These are phyloP conservation scores for Exephanes ischioxanthus DNA, from an alignment of 2,888 invertebrate species.

Conservation along the genomic window DNA sequence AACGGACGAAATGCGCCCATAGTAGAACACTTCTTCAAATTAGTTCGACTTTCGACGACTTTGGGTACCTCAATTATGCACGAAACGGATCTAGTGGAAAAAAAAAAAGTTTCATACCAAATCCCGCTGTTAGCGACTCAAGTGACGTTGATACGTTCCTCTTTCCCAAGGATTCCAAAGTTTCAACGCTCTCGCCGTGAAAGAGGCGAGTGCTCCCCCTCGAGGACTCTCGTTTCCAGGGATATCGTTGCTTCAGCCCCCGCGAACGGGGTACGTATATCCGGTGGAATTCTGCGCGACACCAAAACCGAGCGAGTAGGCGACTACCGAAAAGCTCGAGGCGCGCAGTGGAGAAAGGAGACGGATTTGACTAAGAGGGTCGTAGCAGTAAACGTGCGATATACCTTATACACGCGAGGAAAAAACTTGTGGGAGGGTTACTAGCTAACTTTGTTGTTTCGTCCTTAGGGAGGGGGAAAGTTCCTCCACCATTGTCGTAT, in stretches of 20 bases:
- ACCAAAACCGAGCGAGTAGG: slow-evolving; percentile 26
- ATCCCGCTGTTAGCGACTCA: not conserved
- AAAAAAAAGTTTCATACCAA: not conserved
- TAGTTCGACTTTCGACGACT: not conserved
- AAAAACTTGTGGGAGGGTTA: slow-evolving; percentile 17
- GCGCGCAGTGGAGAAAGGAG: slow-evolving; percentile 15
- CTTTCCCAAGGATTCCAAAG: slow-evolving; percentile 12
- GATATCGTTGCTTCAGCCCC: slow-evolving; percentile 32
- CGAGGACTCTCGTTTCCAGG: slow-evolving; percentile 15
- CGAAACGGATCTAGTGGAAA: not conserved
- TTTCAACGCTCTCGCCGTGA: slow-evolving; percentile 2
- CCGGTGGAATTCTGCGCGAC: slow-evolving; percentile 16
- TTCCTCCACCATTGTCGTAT: slow-evolving; percentile 31
- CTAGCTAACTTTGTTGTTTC: slow-evolving; percentile 38
- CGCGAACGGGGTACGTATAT: slow-evolving; percentile 24
- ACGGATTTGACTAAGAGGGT: not conserved
- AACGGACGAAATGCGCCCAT: too few relatives aligned
- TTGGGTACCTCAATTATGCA: not conserved
- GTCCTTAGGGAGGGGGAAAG: not conserved
- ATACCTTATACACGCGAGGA: not conserved
- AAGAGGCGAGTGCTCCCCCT: not conserved
- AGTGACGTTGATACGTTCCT: not conserved
- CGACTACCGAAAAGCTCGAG: slow-evolving; percentile 6
- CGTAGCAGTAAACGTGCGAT: slow-evolving; percentile 16
- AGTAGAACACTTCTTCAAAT: not conserved